Percentiles rank a stretch among this genome's conserved stretches.
Conservation (phyloP, 2,797 vertebrate species). For the Sebastes melanostomus region DNA sequence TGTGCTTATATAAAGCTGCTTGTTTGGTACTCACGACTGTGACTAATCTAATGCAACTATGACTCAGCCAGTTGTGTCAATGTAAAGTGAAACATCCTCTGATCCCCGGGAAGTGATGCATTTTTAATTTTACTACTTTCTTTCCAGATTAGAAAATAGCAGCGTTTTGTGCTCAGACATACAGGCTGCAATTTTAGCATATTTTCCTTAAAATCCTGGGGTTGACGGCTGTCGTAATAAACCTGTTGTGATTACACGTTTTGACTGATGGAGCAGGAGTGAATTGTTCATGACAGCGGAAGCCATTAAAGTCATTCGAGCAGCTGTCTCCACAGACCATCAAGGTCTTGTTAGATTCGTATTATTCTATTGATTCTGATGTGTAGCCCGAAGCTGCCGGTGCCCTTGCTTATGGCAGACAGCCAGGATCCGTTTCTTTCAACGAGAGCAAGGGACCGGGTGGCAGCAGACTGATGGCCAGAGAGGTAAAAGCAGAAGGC, state of each 20-base stretch:
- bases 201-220: not conserved
- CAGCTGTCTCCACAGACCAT: conserved; percentile 41
- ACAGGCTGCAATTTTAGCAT: not conserved
- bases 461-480: conserved; percentile 29
- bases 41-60: not conserved
- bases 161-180: not conserved
- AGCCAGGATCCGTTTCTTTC: conserved; percentile 22
- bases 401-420: conserved; percentile 38
- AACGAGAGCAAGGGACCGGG: not conserved
- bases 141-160: not conserved
- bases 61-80: not conserved
- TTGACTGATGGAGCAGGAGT: conserved; percentile 27
- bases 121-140: not conserved
- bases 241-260: conserved; percentile 5
- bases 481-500: conserved; percentile 17
- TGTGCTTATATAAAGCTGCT: not conserved
- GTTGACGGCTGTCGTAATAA: not conserved
- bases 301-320: conserved; percentile 45
- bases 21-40: not conserved
- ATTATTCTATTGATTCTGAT: conserved; percentile 57
- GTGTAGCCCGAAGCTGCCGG: conserved; percentile 11
- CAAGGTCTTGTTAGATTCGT: conserved; percentile 51
- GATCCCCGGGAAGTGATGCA: not conserved
- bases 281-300: conserved; percentile 32
- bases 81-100: not conserved